Conservation (phyloP, 2,113 vertebrate species). For the Scalopus aquaticus region DNA sequence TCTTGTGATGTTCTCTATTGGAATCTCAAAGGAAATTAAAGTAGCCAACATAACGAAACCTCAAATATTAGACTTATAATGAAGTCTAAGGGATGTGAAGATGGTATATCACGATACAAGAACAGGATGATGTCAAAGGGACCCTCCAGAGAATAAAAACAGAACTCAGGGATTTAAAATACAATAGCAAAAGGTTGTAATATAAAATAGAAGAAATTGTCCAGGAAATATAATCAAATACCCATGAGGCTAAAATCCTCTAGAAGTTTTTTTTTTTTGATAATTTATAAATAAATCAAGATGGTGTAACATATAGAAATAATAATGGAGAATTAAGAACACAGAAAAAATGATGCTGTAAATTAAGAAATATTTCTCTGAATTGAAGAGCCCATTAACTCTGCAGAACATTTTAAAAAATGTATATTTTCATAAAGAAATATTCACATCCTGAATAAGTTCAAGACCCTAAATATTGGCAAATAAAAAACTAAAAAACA, state of each 20-base stretch:
- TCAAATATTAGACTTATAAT: neutral
- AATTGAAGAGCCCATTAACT: no score
- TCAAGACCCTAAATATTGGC: no score
- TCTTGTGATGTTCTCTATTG: neutral
- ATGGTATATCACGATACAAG: neutral
- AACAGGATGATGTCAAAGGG: neutral
- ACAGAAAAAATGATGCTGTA: no score
- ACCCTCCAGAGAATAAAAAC: neutral
- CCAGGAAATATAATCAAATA: neutral
- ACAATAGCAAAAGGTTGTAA: no score
- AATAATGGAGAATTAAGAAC: no score
- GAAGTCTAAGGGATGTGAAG: neutral
- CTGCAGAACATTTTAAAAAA: no score
- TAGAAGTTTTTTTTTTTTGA: neutral
- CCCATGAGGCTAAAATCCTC: neutral
- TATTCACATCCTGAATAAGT: no score
- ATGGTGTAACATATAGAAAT: no score
- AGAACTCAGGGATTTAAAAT: neutral
- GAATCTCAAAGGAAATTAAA: neutral
- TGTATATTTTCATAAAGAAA: no score
- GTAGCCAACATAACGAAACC: neutral
- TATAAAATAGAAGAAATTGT: neutral
- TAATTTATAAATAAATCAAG: no score
- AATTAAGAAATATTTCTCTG: no score
- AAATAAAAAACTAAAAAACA: no score